Percentiles rank a stretch among this genome's conserved stretches.
Conservation (phyloP, 2,888 invertebrate genomes). For the Branchellion lobata region DNA sequence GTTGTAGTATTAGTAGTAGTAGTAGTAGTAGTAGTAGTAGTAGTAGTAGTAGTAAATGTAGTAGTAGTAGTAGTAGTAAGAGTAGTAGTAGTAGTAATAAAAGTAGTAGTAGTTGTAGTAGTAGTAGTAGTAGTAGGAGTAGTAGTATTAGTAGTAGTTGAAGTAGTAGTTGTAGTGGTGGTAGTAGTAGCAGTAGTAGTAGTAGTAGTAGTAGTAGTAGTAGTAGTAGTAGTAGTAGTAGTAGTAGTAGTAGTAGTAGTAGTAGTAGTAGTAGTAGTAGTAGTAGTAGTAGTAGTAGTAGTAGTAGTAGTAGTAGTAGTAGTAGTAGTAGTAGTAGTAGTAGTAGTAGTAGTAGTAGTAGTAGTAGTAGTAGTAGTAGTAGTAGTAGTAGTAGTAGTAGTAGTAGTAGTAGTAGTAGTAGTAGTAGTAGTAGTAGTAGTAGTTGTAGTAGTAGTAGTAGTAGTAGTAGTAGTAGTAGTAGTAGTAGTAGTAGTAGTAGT, state of each 20-base stretch:
- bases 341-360: conserved; percentile 29
- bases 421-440: conserved; percentile 3
- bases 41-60: too few species aligned
- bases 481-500: conserved; percentile 8
- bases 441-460: conserved; percentile 10
- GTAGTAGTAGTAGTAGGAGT: too few species aligned
- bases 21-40: too few species aligned
- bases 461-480: conserved; percentile 14
- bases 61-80: too few species aligned
- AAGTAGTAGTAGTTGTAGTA: too few species aligned
- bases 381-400: conserved; percentile 25
- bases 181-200: too few species aligned
- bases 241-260: conserved; percentile 25
- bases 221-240: conserved; percentile 7
- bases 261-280: conserved; percentile 20
- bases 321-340: conserved; percentile 10
- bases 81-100: too few species aligned
- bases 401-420: conserved; percentile 25
- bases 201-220: too few species aligned
- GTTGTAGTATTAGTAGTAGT: too few species aligned
- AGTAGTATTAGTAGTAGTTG: too few species aligned
- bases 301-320: conserved; percentile 19
- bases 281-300: neutral
- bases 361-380: conserved; percentile 29
- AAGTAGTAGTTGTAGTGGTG: too few species aligned